Base-by-base conservation (phyloP, 2,113 vertebrate genomes). In the Myotis brandtii region DNA sequence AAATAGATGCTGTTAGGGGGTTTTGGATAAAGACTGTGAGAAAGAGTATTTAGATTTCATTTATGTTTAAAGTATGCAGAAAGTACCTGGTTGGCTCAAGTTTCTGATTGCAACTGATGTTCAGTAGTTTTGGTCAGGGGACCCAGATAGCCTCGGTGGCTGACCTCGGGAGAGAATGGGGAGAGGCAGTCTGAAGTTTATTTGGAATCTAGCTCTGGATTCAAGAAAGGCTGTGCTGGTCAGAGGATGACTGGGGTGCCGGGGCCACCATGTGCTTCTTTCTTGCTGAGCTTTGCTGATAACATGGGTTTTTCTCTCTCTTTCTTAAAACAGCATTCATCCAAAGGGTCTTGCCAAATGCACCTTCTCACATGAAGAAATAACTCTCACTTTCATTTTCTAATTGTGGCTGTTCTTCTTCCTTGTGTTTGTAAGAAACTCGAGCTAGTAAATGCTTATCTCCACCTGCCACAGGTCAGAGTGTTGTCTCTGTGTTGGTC, bases 91-190 rank as follows among this genome's bases (percentile, higher is more conserved):
- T 6, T 8, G n/a, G 48, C 46, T 7, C 21, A 14, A 25, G n/a
- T 30, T 8, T 23, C 21, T 20, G 54, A 8, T 3, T 0, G 3
- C 59, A 23, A 6, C 48, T 20, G 43, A 62, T 1, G 10, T 7
- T n/a, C 20, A 3, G 14, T 9, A 17, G 50, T 27, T 30, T 9
- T 1, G 21, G 23, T 23, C 43, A 25, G 6, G 8, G 18, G 6
- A 2, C 52, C 1, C 4, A 43, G 18, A 20, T 6, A 4, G 46
- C 6, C 34, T 46, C 3, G 0, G 30, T 4, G 30, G 9, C 40
- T 5, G 21, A 67, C 67, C 32, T 40, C 4, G 6, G 52, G 11
- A 43, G 0, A 21, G 4, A 27, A 0, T 3, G 18, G 7, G 10
- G 27, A 16, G 54, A 20, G 34, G 18, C 7, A 2, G 0, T 27